These are phyloP conservation scores for Drosophila kanapiae DNA, from an alignment of 1,140 invertebrate species.

Conservation along the genomic window DNA sequence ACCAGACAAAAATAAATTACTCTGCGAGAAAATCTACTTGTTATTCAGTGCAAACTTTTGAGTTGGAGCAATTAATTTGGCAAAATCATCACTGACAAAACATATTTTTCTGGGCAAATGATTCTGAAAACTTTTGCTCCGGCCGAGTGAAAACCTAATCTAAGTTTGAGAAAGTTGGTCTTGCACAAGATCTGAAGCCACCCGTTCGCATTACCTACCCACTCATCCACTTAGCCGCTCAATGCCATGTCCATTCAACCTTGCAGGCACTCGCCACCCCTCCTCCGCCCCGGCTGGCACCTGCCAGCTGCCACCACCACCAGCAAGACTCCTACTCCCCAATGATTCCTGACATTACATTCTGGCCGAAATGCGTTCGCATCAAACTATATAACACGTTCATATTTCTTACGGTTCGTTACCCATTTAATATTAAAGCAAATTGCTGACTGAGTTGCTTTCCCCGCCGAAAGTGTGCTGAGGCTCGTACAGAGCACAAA, in stretches of 20 bases:
- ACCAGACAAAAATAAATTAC: not conserved
- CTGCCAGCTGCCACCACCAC: not conserved
- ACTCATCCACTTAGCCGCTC: conserved; percentile 28
- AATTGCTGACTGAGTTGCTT: conserved; percentile 68
- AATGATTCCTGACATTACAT: conserved; percentile 55
- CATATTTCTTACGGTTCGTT: conserved; percentile 81
- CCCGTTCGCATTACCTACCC: conserved; percentile 35
- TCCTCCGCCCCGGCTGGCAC: not conserved
- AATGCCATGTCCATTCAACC: conserved; percentile 61
- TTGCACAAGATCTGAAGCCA: conserved; percentile 47
- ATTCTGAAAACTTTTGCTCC: conserved; percentile 33
- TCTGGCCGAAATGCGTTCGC: conserved; percentile 66
- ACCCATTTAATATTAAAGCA: conserved; percentile 83
- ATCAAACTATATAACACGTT: conserved; percentile 79
- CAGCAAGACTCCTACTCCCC: conserved; percentile 27
- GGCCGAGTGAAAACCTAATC: conserved; percentile 35
- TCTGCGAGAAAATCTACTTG: not conserved
- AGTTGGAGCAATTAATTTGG: conserved; percentile 40
- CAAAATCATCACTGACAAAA: conserved; percentile 36
- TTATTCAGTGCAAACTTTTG: conserved; percentile 24
- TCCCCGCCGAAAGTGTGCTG: conserved; percentile 4
- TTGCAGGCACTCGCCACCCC: conserved; percentile 20
- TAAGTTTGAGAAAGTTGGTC: conserved; percentile 36
- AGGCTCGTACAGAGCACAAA: not conserved
- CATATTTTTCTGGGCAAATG: conserved; percentile 51